phyloP scores from a whole-genome alignment of 2,113 vertebrate genomes.

The Microtus montanus region DNA sequence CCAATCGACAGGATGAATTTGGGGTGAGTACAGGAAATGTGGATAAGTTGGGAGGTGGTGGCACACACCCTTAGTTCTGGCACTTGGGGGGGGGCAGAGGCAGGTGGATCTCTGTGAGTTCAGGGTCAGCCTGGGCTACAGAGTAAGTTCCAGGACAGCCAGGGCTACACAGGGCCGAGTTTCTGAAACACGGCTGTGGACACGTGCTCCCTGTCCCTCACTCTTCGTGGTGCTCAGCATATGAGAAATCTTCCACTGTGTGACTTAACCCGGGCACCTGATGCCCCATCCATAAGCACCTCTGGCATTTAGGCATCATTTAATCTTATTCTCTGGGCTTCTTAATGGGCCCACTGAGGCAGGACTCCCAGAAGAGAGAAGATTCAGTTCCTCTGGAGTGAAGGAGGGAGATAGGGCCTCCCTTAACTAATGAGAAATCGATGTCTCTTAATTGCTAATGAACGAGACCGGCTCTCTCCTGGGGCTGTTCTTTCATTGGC shows the following conservation, averaged over 20 bases:
- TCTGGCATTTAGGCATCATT: conserved; percentile 59
- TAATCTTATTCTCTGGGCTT: conserved; percentile 73
- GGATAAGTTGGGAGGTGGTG: too few species aligned
- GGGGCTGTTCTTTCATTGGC: conserved; percentile 55
- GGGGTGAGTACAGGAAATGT: background rate
- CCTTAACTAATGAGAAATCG: conserved; percentile 74
- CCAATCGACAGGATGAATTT: background rate
- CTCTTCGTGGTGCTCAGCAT: background rate
- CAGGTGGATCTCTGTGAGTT: background rate
- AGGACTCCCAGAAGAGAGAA: conserved; percentile 55
- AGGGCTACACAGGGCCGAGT: background rate
- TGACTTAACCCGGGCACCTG: background rate
- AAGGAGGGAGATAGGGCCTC: conserved; percentile 54
- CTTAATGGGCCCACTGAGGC: conserved; percentile 69
- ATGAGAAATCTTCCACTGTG: background rate
- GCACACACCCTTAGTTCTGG: background rate
- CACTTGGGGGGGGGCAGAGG: background rate
- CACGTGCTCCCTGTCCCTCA: background rate
- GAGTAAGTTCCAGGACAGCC: background rate
- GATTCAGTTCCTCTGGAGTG: conserved; percentile 70
- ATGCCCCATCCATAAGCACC: background rate
- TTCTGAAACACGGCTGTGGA: background rate
- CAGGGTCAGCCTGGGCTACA: background rate
- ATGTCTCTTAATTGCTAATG: conserved; percentile 76
- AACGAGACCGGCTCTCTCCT: conserved; percentile 59